These are phyloP conservation scores for Brachyrhaphis roseni DNA, from an alignment of 2,797 vertebrate species.

Conservation along the genomic window DNA sequence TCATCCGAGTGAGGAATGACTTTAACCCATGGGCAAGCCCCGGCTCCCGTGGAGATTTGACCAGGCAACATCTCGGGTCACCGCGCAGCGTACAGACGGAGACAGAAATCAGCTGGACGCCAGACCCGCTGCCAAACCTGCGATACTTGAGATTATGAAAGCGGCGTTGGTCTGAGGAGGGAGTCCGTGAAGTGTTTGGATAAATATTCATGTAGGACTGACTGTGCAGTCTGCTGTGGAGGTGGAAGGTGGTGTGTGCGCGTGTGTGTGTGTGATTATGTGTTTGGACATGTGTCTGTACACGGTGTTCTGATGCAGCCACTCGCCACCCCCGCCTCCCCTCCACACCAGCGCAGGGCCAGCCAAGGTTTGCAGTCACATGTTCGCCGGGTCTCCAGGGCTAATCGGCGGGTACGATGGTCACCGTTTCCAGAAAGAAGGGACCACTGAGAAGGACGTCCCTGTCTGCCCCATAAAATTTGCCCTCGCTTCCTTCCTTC, in stretches of 20 bases:
- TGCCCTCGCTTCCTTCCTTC: background rate
- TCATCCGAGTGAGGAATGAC: conserved; percentile 25
- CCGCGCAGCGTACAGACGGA: conserved; percentile 40
- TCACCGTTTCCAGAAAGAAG: conserved; percentile 52
- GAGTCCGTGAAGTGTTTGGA: conserved; percentile 57
- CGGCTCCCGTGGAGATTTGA: conserved; percentile 30
- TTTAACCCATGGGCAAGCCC: conserved; percentile 32
- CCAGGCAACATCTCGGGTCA: conserved; percentile 48
- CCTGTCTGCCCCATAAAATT: conserved; percentile 12
- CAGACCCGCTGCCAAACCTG: conserved; percentile 30
- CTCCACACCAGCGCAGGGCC: conserved; percentile 50
- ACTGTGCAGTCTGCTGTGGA: conserved; percentile 68
- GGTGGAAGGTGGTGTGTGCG: conserved; percentile 60
- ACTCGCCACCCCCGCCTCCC: conserved; percentile 43
- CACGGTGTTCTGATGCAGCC: conserved; percentile 69
- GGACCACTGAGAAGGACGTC: conserved; percentile 14
- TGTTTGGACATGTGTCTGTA: conserved; percentile 66
- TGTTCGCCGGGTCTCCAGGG: conserved; percentile 40
- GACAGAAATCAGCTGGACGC: conserved; percentile 46
- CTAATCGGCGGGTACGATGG: conserved; percentile 42
- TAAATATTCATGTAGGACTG: conserved; percentile 69
- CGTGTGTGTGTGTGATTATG: conserved; percentile 35
- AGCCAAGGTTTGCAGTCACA: conserved; percentile 45
- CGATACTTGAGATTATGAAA: conserved; percentile 33
- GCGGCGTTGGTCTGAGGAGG: conserved; percentile 36